Percentiles rank a stretch among this genome's conserved stretches.
These are phyloP conservation scores for Stegophylla sp. DNA, from an alignment of 2,888 invertebrate genomes.

Conservation along the genomic window DNA sequence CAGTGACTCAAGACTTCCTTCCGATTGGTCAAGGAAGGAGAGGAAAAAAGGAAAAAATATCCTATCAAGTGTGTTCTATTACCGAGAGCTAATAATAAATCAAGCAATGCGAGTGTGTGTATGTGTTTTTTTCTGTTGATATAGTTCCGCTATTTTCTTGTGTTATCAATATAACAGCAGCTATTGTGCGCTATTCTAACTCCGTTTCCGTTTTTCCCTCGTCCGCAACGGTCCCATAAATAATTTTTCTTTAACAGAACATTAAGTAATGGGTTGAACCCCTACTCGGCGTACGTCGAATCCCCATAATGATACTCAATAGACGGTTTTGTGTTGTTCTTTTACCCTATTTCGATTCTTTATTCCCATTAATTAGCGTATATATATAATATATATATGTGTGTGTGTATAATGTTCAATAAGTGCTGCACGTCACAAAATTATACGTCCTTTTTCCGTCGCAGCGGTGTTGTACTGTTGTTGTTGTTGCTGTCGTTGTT, in stretches of 20 bases:
- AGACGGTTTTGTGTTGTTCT: slow-evolving; percentile 17
- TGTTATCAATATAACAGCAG: slow-evolving; percentile 24
- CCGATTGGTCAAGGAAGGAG: slow-evolving; percentile 43
- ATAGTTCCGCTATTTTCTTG: slow-evolving; percentile 46
- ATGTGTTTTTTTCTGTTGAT: slow-evolving; percentile 24
- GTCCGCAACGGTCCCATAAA: slow-evolving; percentile 32
- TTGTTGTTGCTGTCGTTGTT: no score
- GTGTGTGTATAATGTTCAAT: slow-evolving; percentile 40
- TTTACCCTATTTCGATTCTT: slow-evolving; percentile 16
- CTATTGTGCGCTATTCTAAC: slow-evolving; percentile 35
- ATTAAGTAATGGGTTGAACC: slow-evolving; percentile 57
- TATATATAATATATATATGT: no score
- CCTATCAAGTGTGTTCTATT: slow-evolving; percentile 42
- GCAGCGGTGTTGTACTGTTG: background rate
- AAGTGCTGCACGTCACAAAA: background rate
- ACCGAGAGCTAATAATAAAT: slow-evolving; percentile 42
- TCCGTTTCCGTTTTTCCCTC: slow-evolving; percentile 36
- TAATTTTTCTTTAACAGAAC: slow-evolving; percentile 52
- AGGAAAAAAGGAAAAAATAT: background rate
- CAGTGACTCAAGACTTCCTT: slow-evolving; percentile 52
- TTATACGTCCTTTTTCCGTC: background rate
- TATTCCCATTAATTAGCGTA: slow-evolving; percentile 35
- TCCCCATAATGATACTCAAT: slow-evolving; percentile 10
- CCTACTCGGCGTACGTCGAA: slow-evolving; percentile 1
- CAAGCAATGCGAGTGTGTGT: slow-evolving; percentile 15